These are phyloP conservation scores for Homarus americanus DNA, from an alignment of 1,140 invertebrate genomes.

Conservation along the genomic window DNA sequence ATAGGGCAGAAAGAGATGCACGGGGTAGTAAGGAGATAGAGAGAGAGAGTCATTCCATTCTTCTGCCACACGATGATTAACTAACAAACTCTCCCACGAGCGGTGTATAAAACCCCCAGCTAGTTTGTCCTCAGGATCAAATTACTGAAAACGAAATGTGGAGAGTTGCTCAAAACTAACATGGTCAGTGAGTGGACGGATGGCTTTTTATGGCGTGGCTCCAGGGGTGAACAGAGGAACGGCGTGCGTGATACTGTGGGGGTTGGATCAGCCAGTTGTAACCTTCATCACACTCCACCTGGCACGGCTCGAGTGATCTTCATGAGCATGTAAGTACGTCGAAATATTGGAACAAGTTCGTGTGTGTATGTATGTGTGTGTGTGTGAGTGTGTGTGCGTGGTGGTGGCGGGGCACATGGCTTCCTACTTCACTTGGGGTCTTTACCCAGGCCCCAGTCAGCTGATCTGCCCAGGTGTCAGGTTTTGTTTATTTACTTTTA, in stretches of 20 bases:
- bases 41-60: neutral
- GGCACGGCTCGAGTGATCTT: too few species aligned
- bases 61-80: too few species aligned
- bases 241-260: neutral
- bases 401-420: conserved; percentile 8
- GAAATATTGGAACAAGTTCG: neutral
- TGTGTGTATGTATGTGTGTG: neutral
- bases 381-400: neutral
- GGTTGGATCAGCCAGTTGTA: too few species aligned
- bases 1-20: neutral
- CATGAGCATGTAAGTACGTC: too few species aligned
- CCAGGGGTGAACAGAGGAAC: neutral
- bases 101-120: too few species aligned
- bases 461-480: conserved; percentile 26
- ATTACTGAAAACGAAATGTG: too few species aligned
- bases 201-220: neutral
- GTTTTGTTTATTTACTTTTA: neutral
- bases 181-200: neutral
- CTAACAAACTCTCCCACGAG: too few species aligned
- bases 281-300: too few species aligned
- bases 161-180: too few species aligned
- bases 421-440: conserved; percentile 49
- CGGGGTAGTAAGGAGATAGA: neutral
- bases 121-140: too few species aligned
- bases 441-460: conserved; percentile 54